Conservation (phyloP, 2,888 invertebrate genomes). For the Timandra comae region DNA sequence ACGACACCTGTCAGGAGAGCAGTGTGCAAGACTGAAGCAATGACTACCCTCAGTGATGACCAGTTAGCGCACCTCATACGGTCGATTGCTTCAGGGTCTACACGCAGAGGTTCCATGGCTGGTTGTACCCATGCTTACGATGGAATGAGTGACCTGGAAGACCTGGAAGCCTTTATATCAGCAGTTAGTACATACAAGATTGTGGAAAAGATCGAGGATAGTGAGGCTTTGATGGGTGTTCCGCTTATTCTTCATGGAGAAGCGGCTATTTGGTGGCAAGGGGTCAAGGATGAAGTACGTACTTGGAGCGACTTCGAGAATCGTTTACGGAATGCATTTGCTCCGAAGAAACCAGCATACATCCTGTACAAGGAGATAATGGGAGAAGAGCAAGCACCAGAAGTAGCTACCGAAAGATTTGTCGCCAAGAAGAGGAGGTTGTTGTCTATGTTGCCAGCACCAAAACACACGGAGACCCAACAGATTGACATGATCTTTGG, state of each 20-base stretch:
- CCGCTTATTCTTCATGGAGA: conserved; percentile 3
- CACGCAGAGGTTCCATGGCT: too few species aligned
- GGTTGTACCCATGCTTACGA: not conserved
- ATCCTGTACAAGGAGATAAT: not conserved
- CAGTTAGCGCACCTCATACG: too few species aligned
- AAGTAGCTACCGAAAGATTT: not conserved
- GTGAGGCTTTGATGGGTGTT: conserved; percentile 1
- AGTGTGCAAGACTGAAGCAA: too few species aligned
- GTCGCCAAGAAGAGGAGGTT: not conserved
- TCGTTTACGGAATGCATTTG: conserved; percentile 10
- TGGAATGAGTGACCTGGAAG: not conserved
- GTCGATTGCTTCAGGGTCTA: too few species aligned
- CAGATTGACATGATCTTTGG: not conserved
- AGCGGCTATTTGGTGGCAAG: conserved; percentile 18
- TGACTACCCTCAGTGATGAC: too few species aligned
- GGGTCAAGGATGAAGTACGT: conserved; percentile 7
- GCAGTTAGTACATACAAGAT: not conserved
- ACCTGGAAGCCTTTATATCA: conserved; percentile 1
- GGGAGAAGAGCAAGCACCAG: not conserved
- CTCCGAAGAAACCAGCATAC: conserved; percentile 6
- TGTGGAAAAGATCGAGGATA: conserved; percentile 1
- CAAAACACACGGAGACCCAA: too few species aligned
- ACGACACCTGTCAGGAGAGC: too few species aligned
- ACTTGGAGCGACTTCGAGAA: conserved; percentile 13
- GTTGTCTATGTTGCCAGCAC: too few species aligned